phyloP scores from a whole-genome alignment of 2,113 vertebrate species.

The Bettongia penicillata region DNA sequence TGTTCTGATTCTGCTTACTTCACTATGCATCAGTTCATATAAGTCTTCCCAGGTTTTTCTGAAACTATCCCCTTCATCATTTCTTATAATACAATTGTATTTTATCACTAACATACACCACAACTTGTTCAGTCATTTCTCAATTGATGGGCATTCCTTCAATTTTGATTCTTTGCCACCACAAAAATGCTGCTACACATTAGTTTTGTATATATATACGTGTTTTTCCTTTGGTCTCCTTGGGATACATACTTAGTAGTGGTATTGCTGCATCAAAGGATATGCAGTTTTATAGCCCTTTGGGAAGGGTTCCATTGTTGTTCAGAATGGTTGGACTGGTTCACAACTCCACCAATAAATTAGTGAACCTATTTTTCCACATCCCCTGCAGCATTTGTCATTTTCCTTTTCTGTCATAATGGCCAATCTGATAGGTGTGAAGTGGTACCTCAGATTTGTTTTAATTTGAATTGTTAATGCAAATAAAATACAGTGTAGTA shows the following conservation, averaged over 20 bases:
- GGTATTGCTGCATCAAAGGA: neutral
- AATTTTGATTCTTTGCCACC: neutral
- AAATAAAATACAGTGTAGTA: neutral
- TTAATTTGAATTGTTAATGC: neutral
- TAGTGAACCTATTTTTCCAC: neutral
- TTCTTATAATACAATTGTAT: neutral
- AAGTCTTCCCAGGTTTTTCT: neutral
- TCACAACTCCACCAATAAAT: neutral
- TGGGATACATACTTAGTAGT: neutral
- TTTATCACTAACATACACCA: neutral
- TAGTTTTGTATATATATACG: neutral
- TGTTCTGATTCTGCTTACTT: neutral
- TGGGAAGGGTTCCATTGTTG: neutral
- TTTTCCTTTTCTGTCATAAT: neutral
- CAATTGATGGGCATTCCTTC: neutral
- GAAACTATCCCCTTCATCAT: neutral
- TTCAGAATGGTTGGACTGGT: neutral
- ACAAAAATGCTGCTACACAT: neutral
- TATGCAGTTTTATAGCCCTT: neutral
- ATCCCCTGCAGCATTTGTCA: neutral
- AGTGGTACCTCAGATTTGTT: neutral
- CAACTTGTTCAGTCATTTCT: neutral
- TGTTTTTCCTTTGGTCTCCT: neutral
- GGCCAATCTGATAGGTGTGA: neutral
- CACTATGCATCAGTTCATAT: neutral